Evolutionary conservation across 1,140 invertebrate genomes (phyloP).

Genomic region (Drosophila guanche): DNA sequence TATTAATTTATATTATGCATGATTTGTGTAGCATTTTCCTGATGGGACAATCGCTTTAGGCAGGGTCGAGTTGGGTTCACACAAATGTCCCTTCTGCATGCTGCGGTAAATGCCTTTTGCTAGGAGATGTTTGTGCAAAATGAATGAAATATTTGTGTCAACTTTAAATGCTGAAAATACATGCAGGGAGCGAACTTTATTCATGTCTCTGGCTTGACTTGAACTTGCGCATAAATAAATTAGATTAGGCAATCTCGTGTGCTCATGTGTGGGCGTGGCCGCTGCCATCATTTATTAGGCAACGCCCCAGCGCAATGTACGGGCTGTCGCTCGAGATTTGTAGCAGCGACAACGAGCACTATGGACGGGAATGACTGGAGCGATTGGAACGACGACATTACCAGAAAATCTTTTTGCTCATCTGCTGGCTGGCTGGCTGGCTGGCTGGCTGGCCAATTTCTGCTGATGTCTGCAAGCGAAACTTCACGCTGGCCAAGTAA

Average conservation of each 20-base stretch:
- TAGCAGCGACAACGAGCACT: slow-evolving; percentile 26
- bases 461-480: slow-evolving; percentile 68
- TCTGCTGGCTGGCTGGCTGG: slow-evolving; percentile 29
- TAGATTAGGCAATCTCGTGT: slow-evolving; percentile 68
- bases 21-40: slow-evolving; percentile 61
- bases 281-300: slow-evolving; percentile 61
- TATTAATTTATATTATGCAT: slow-evolving; percentile 81
- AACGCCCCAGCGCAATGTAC: slow-evolving; percentile 38
- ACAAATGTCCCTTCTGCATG: slow-evolving; percentile 23
- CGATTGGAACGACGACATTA: slow-evolving; percentile 51
- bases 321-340: slow-evolving; percentile 69
- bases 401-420: slow-evolving; percentile 54
- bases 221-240: slow-evolving; percentile 66
- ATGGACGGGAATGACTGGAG: slow-evolving; percentile 5
- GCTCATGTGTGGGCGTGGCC: slow-evolving; percentile 60
- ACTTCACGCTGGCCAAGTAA: slow-evolving; percentile 73
- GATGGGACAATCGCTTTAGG: slow-evolving; percentile 40
- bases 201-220: neutral
- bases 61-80: slow-evolving; percentile 23
- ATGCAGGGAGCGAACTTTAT: slow-evolving; percentile 10
- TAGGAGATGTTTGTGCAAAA: slow-evolving; percentile 27
- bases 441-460: slow-evolving; percentile 63
- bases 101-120: slow-evolving; percentile 25
- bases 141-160: slow-evolving; percentile 33
- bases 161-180: slow-evolving; percentile 39